Evolutionary conservation across 2,113 vertebrate species (phyloP), one percentile per base, ranked within the genome.

Genomic region (Cololabis saira): DNA sequence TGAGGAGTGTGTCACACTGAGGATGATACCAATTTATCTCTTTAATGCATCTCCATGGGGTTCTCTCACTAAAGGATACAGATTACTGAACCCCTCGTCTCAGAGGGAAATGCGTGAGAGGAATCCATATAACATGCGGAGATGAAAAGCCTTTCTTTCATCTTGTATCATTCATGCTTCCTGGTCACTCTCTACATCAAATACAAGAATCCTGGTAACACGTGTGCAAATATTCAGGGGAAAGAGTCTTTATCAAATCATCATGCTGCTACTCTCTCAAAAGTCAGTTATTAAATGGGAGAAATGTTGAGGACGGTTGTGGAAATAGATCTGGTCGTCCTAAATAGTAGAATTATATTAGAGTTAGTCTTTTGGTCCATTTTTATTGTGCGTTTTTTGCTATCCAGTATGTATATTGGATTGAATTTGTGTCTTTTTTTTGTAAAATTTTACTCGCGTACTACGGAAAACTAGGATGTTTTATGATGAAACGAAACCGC

Each of bases 21-120:
- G 89, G 91, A 93, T 92, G 90, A 93, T 91, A 91, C 90, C 92
- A 92, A 94, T 94, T 94, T 91, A 94, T 94, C 93, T 94, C 92
- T 92, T 90, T 93, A 93, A 94, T 93, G 90, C 90, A 91, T 93
- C 93, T 93, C 92, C 89, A 90, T 88, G 85, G 92, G 92, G 91
- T 92, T 92, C 90, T 89, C 86, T 91, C 90, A 86, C 91, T 89
- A 91, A 92, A 92, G 87, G 90, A 92, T 92, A 92, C 89, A 92
- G 89, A 93, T 93, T 92, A 93, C 91, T 87, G 89, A 91, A 89
- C 76, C 90, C 78, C 82, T 90, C 83, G 80, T 87, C 86, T 90
- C 88, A 69, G 74, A 89, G 88, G 83, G 87, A 87, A 86, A 89
- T 75, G 88, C 87, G 87, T 90, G 90, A 91, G 87, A 88, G 82